Evolutionary conservation across 2,888 invertebrate genomes (phyloP).

Genomic region (Perdita meconis): DNA sequence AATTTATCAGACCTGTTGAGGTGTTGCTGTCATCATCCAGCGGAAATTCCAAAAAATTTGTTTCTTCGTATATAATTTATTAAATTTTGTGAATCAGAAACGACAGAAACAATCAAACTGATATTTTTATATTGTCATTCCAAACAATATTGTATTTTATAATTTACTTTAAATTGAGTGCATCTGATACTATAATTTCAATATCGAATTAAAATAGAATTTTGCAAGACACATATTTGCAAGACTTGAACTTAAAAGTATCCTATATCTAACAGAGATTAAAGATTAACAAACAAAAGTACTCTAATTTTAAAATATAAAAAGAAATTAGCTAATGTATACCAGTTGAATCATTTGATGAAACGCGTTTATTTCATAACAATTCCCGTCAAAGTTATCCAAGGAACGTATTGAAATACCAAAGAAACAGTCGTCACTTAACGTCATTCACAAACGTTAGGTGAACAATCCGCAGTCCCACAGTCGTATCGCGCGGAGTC

Average conservation of each 20-base stretch:
- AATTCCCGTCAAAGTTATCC: too few species aligned
- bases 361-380: too few species aligned
- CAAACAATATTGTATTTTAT: neutral
- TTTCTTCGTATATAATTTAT: neutral
- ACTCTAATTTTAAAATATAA: too few species aligned
- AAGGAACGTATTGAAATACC: too few species aligned
- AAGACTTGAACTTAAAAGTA: too few species aligned
- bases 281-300: too few species aligned
- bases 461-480: too few species aligned
- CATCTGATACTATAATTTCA: neutral
- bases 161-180: neutral
- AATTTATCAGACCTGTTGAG: neutral
- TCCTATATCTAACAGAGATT: too few species aligned
- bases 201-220: neutral
- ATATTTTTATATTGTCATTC: neutral
- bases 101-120: neutral
- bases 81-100: neutral
- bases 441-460: too few species aligned
- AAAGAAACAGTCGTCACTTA: too few species aligned
- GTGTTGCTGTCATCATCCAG: neutral
- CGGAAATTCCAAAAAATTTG: neutral
- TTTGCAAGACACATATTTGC: neutral
- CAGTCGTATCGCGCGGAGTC: neutral
- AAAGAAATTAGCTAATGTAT: too few species aligned
- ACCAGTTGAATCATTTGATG: too few species aligned